Percentiles rank a stretch among this genome's conserved stretches.
These are phyloP conservation scores for Lasioglossum lativentre DNA, from an alignment of 2,888 invertebrate species.

Conservation along the genomic window DNA sequence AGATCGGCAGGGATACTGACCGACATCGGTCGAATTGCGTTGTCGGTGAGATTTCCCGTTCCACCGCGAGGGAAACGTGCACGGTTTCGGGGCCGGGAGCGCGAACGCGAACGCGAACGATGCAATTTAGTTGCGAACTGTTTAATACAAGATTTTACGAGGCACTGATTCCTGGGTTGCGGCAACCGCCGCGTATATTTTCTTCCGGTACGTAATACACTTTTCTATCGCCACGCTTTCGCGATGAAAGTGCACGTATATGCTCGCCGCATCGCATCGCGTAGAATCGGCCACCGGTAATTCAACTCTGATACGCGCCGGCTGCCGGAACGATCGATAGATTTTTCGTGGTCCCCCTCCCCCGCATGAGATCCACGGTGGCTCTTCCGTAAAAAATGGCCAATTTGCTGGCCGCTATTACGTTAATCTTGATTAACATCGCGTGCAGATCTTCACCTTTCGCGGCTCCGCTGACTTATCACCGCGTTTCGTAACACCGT, in stretches of 20 bases:
- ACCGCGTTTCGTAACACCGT: constrained; percentile 21
- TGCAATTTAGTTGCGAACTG: constrained; percentile 69
- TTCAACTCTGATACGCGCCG: constrained; percentile 18
- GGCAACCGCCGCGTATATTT: constrained; percentile 63
- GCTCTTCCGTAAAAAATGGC: constrained; percentile 47
- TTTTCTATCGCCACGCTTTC: constrained; percentile 69
- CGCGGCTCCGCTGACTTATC: background rate
- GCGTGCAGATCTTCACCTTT: constrained; percentile 29
- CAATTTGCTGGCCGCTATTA: background rate
- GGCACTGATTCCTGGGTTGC: constrained; percentile 64
- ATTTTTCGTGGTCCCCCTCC: constrained; percentile 12
- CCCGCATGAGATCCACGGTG: background rate
- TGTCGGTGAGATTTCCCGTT: constrained; percentile 9
- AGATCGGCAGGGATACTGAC: background rate
- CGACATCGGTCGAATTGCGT: constrained; percentile 20
- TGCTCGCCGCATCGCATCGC: background rate
- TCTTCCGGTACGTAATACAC: constrained; percentile 69
- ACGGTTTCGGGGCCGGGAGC: constrained; percentile 37
- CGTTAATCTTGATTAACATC: constrained; percentile 28
- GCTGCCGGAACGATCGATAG: constrained; percentile 50
- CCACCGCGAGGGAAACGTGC: background rate
- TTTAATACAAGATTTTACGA: constrained; percentile 71
- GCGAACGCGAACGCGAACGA: constrained; percentile 22
- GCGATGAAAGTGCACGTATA: constrained; percentile 64
- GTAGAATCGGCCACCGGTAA: constrained; percentile 23